Evolutionary conservation across 2,113 vertebrate species (phyloP), one percentile per base, ranked within the genome.

Genomic region (Oceanodroma tethys): DNA sequence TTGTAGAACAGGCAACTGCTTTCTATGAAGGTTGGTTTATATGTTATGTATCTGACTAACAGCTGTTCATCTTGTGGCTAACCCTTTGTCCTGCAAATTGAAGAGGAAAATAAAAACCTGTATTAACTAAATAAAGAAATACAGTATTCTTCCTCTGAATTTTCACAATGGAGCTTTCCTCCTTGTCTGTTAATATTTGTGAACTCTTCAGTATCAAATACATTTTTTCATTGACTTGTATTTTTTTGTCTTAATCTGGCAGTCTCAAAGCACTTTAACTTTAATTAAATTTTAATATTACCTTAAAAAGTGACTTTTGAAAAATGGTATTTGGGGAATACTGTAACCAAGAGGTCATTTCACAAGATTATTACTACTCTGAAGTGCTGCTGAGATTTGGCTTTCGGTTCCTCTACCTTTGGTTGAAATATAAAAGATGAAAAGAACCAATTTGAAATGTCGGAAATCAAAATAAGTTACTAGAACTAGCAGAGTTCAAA

Each of bases 261-360:
- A 74, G 48, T 72, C 47, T 88, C 52, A 95, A 88, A 91, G n/a
- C 67, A 90, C 60, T 78, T 95, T 91, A 81, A 82, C 43, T 93
- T 90, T 86, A 92, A 96, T 83, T 86, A 86, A 73, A 81, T 63
- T 94, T 94, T 83, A 91, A 63, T 75, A 68, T 79, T 92, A 82
- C 53, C 32, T 89, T 86, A 89, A 93, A 89, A 95, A 62, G 34
- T 95, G 43, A 82, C 34, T 92, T 91, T 81, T 91, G 48, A 95
- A 85, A 93, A 91, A 88, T 86, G 30, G 2, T 82, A 45, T 70
- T 87, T 81, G 26, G 78, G 78, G 84, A 90, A 52, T 95, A 48
- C 19, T 53, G 47, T 47, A 94, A 82, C 13, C 47, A 91, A 93
- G 80, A 91, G 81, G 83, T 94, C 62, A 90, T 81, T 96, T 94